A percentile compares a stretch with the other conserved stretches of the same genome.
phyloP scores from a whole-genome alignment of 2,888 invertebrate species.

The Dynastes grantii region DNA sequence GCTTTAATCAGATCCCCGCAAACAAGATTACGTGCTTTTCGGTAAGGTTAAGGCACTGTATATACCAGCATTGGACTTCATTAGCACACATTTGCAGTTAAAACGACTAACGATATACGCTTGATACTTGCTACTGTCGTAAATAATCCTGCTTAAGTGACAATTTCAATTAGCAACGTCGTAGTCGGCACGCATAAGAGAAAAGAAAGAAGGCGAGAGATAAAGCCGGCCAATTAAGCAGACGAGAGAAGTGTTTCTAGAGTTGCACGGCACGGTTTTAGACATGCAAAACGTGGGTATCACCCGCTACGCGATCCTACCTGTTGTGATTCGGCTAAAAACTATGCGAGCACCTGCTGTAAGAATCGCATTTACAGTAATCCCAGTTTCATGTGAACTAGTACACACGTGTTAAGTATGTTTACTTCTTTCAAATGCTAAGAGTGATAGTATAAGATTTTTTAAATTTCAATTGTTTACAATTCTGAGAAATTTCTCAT shows the following conservation, averaged over 20 bases:
- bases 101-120: neutral
- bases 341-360: slow-evolving; percentile 8
- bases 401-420: slow-evolving; percentile 13
- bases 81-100: neutral
- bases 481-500: neutral
- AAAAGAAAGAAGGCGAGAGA: neutral
- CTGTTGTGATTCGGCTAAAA: slow-evolving; percentile 22
- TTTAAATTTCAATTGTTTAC: neutral
- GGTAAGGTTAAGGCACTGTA: neutral
- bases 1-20: no score
- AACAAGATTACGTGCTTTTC: neutral
- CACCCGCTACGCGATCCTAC: slow-evolving; percentile 16
- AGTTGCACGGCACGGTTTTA: neutral
- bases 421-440: neutral
- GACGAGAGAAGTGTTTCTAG: neutral
- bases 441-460: neutral
- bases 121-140: neutral
- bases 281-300: slow-evolving; percentile 21
- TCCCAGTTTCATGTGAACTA: slow-evolving; percentile 24
- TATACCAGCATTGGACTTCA: neutral
- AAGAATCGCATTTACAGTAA: slow-evolving; percentile 30
- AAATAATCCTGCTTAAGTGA: slow-evolving; percentile 4
- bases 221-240: neutral
- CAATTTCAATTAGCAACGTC: slow-evolving; percentile 2
- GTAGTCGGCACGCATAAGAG: neutral